A percentile compares a stretch with the other conserved stretches of the same genome.
Conservation (phyloP, 1,140 invertebrate genomes). For the Euwallacea fornicatus region DNA sequence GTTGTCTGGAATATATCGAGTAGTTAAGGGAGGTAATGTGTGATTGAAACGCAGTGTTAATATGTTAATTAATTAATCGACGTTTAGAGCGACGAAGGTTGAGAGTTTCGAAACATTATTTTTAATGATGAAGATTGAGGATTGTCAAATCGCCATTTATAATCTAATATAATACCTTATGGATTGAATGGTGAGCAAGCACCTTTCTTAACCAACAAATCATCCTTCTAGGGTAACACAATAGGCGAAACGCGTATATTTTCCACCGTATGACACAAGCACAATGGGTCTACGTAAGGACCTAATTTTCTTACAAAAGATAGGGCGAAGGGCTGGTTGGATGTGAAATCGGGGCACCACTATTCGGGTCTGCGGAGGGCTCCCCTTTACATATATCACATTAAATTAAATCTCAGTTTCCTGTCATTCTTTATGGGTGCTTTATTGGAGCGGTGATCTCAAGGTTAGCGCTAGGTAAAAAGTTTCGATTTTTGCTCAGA, state of each 20-base stretch:
- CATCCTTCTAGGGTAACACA: constrained; percentile 3
- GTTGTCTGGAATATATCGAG: not conserved
- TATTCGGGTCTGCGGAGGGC: constrained; percentile 16
- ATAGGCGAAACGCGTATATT: constrained; percentile 3
- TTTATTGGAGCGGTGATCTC: not conserved
- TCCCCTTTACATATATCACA: constrained; percentile 29
- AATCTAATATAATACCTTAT: not conserved
- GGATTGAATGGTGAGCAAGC: not conserved
- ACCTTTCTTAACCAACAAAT: not conserved
- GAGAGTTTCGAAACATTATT: too few relatives aligned
- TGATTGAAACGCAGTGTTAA: too few relatives aligned
- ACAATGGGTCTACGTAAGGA: constrained; percentile 10
- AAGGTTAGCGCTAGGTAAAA: too few relatives aligned
- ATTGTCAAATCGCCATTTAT: too few relatives aligned
- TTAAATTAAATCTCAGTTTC: constrained; percentile 32
- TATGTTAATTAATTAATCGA: too few relatives aligned
- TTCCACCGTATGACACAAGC: constrained; percentile 18
- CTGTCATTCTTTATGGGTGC: constrained; percentile 21
- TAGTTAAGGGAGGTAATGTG: too few relatives aligned
- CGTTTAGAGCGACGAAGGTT: too few relatives aligned
- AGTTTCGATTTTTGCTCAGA: too few relatives aligned
- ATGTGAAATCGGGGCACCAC: constrained; percentile 12
- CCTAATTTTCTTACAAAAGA: constrained; percentile 25
- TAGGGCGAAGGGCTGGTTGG: constrained; percentile 6
- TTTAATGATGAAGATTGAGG: too few relatives aligned